Evolutionary conservation across 1,140 invertebrate species (phyloP).

Genomic region (Psilanteris sp.): DNA sequence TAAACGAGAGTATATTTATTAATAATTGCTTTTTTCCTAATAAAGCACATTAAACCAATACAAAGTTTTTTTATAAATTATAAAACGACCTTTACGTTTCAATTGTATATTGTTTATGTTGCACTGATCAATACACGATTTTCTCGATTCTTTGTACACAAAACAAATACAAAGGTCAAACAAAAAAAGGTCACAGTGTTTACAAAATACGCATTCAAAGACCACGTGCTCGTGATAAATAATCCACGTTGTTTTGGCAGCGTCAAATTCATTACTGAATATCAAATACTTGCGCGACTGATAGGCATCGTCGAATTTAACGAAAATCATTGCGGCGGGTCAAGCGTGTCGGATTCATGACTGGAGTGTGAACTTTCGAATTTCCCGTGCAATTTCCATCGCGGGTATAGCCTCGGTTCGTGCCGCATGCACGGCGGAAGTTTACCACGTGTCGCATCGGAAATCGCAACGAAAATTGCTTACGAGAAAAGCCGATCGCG

Average conservation of each 20-base stretch:
- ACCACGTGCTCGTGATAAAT: too few relatives aligned
- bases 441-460: conserved; percentile 56
- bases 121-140: too few relatives aligned
- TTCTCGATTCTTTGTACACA: too few relatives aligned
- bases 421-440: conserved; percentile 50
- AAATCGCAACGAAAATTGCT: conserved; percentile 67
- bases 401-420: conserved; percentile 55
- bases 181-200: too few relatives aligned
- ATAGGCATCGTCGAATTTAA: conserved; percentile 49
- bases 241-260: conserved; percentile 4
- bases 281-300: conserved; percentile 38
- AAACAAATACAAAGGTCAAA: too few relatives aligned
- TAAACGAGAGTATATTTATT: too few relatives aligned
- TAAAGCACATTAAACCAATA: too few relatives aligned
- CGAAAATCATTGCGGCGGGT: conserved; percentile 56
- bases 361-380: conserved; percentile 67
- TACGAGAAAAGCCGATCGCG: conserved; percentile 50
- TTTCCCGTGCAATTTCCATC: conserved; percentile 76
- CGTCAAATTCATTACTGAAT: conserved; percentile 37
- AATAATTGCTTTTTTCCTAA: too few relatives aligned
- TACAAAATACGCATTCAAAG: too few relatives aligned
- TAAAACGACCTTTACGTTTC: too few relatives aligned
- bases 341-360: conserved; percentile 56
- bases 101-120: too few relatives aligned
- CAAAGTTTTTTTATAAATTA: too few relatives aligned